Evolutionary conservation across 2,113 vertebrate genomes (phyloP).

Genomic region (Phaethornis superciliosus): DNA sequence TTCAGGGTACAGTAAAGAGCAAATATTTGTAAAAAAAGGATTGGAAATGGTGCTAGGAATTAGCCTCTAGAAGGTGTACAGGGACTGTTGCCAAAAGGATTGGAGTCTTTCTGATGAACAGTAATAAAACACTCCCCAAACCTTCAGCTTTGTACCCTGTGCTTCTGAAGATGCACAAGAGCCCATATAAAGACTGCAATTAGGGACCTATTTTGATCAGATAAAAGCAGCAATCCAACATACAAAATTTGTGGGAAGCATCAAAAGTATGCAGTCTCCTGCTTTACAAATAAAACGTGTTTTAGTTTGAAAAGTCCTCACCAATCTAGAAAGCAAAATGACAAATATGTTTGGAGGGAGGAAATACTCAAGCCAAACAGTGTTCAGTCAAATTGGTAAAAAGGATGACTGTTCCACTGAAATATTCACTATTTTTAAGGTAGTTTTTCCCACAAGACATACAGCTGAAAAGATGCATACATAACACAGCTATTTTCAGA

Average conservation of each 20-base stretch:
- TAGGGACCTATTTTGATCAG: not conserved
- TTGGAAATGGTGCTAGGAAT: not conserved
- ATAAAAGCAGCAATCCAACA: not conserved
- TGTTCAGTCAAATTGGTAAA: not conserved
- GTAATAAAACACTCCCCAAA: slow-evolving; percentile 15
- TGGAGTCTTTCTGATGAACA: not conserved
- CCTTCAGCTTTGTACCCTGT: not conserved
- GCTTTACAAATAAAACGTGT: not conserved
- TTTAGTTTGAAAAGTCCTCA: not conserved
- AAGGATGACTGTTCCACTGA: not conserved
- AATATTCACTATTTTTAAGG: not conserved
- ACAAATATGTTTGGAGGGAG: not conserved
- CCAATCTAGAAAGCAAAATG: not conserved
- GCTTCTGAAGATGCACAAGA: not conserved
- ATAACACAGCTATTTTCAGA: not conserved
- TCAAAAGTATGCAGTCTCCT: not conserved
- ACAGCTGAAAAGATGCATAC: not conserved
- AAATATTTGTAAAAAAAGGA: slow-evolving; percentile 33
- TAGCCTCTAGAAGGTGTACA: not conserved
- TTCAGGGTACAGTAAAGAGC: not conserved
- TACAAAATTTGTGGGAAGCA: not conserved
- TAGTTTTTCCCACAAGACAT: not conserved
- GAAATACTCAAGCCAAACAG: not conserved
- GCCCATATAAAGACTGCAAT: not conserved
- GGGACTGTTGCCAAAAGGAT: slow-evolving; percentile 14